Evolutionary conservation across 2,113 vertebrate genomes (phyloP).

Genomic region (Mormyrus iriodes): DNA sequence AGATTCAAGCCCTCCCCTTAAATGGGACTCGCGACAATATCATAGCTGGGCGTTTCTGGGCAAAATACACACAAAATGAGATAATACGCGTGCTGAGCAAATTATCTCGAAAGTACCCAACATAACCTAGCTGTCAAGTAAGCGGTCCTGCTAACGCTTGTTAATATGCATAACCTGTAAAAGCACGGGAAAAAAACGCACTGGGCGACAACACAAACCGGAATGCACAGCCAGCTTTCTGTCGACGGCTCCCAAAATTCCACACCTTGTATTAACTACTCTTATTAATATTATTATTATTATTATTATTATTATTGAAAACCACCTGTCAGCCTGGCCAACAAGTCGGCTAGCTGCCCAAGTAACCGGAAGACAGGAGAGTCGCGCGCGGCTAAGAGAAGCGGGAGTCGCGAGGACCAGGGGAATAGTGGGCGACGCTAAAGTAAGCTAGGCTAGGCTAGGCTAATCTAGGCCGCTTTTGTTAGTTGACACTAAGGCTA

Average conservation of each 20-base stretch:
- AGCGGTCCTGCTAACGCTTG: not conserved
- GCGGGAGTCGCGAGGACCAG: not conserved
- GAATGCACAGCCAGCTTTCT: not conserved
- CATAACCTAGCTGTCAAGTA: not conserved
- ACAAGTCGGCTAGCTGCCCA: not conserved
- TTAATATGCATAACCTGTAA: not conserved
- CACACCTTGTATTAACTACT: not conserved
- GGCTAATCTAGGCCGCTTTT: slow-evolving; percentile 11
- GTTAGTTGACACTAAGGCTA: not conserved
- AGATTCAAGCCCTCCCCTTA: not conserved
- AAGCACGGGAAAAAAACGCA: not conserved
- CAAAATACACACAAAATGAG: not conserved
- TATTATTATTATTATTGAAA: not conserved
- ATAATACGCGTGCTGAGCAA: not conserved
- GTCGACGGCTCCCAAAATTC: not conserved
- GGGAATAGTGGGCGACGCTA: not conserved
- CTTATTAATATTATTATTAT: not conserved
- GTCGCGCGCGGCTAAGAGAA: not conserved
- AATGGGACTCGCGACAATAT: not conserved
- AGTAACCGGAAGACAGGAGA: not conserved
- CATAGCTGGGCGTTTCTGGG: not conserved
- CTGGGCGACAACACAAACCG: not conserved
- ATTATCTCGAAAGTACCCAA: not conserved
- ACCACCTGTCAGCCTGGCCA: not conserved
- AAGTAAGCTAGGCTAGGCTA: not conserved